These are phyloP conservation scores for Lasioglossum malachurum DNA, from an alignment of 2,888 invertebrate species.

Conservation along the genomic window DNA sequence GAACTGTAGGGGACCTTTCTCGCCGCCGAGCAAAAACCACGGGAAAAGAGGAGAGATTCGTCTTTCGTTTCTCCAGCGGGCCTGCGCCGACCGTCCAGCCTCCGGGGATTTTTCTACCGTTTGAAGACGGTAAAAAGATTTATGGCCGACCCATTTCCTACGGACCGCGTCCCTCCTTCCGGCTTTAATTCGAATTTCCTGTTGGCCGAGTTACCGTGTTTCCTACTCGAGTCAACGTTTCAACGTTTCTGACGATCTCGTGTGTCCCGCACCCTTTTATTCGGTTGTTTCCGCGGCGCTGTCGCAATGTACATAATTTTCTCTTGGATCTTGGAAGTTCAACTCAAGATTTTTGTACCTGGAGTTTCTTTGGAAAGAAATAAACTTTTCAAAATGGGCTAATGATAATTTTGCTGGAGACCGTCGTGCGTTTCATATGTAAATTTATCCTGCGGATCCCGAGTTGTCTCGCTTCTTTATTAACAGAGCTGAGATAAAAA, in stretches of 20 bases:
- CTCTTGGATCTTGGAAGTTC: background rate
- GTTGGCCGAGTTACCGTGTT: slow-evolving; percentile 40
- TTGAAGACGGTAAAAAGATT: slow-evolving; percentile 62
- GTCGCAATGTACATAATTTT: background rate
- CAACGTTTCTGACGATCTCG: background rate
- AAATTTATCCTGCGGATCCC: background rate
- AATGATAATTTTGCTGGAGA: too few species aligned
- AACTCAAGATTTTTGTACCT: background rate
- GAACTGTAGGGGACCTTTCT: background rate
- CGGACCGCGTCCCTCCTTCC: slow-evolving; percentile 26
- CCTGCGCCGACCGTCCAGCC: background rate
- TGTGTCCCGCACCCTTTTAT: background rate
- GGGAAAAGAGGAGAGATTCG: background rate
- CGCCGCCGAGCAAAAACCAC: slow-evolving; percentile 16
- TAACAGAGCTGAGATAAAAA: too few species aligned
- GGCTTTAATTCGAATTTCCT: slow-evolving; percentile 63
- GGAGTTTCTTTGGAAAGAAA: background rate
- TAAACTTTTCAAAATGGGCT: background rate
- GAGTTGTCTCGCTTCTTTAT: background rate
- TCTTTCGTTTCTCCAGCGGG: background rate
- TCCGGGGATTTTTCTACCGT: slow-evolving; percentile 56
- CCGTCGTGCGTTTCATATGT: too few species aligned
- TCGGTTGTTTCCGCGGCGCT: background rate
- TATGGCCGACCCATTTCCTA: slow-evolving; percentile 44
- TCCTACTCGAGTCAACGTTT: background rate